phyloP scores from a whole-genome alignment of 1,140 invertebrate species.

The Habropoda laboriosa region DNA sequence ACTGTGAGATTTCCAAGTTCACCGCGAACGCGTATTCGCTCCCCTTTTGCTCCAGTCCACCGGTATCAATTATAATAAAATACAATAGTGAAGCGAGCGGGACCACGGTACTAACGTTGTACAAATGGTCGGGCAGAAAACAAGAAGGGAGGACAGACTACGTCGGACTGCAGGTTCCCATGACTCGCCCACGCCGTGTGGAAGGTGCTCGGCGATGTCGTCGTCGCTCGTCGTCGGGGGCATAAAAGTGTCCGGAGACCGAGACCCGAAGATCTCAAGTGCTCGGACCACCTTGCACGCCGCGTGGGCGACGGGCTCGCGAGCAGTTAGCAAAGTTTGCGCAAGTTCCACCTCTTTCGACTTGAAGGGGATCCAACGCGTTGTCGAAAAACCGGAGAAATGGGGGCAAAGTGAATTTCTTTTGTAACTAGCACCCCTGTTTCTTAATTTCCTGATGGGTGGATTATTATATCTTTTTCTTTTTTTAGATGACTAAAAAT shows the following conservation, averaged over 20 bases:
- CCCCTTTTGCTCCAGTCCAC: background rate
- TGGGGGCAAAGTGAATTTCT: background rate
- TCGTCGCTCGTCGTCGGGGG: conserved; percentile 77
- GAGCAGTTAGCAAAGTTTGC: conserved; percentile 68
- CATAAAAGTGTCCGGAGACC: conserved; percentile 77
- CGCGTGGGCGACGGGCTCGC: conserved; percentile 71
- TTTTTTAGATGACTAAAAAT: no score
- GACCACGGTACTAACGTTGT: conserved; percentile 27
- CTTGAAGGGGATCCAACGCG: background rate
- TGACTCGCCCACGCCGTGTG: conserved; percentile 75
- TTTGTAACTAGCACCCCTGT: no score
- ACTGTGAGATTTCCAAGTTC: background rate
- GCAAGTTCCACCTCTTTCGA: conserved; percentile 64
- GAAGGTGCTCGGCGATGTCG: conserved; percentile 75
- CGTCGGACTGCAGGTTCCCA: conserved; percentile 71
- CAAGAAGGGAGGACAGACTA: conserved; percentile 27
- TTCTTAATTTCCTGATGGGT: no score
- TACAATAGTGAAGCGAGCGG: conserved; percentile 11
- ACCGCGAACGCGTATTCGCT: background rate
- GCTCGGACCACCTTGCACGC: conserved; percentile 75
- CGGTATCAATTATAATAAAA: conserved; percentile 39
- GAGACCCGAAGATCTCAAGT: conserved; percentile 75
- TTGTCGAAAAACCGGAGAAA: background rate
- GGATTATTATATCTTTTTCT: no score
- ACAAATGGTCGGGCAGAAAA: conserved; percentile 50